These are phyloP conservation scores for Oscheius sp. DNA, from an alignment of 2,888 invertebrate genomes.

Conservation along the genomic window DNA sequence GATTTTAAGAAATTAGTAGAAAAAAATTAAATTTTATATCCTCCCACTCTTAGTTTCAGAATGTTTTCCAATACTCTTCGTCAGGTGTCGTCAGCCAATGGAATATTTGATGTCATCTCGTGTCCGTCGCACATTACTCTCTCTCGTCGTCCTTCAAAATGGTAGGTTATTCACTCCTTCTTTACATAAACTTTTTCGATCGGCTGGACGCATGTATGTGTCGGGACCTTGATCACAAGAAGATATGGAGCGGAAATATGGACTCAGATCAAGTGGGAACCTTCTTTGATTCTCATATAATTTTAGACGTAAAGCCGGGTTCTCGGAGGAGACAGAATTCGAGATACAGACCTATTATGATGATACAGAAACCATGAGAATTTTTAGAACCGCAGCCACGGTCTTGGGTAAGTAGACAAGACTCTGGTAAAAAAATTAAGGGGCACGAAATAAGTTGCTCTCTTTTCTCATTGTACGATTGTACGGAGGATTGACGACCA, in stretches of 20 bases:
- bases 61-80: too few relatives aligned
- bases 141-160: constrained; percentile 7
- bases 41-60: too few relatives aligned
- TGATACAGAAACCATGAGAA: constrained; percentile 62
- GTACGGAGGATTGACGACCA: too few relatives aligned
- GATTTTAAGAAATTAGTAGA: too few relatives aligned
- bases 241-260: constrained; percentile 56
- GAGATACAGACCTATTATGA: constrained; percentile 58
- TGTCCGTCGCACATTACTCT: constrained; percentile 18
- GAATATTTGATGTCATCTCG: constrained; percentile 22
- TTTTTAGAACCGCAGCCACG: constrained; percentile 58
- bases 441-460: too few relatives aligned
- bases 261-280: constrained; percentile 56
- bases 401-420: constrained; percentile 42
- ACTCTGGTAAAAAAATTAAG: neutral
- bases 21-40: too few relatives aligned
- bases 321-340: constrained; percentile 52
- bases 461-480: too few relatives aligned
- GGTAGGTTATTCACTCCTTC: neutral
- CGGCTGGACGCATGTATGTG: constrained; percentile 62
- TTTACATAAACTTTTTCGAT: constrained; percentile 40
- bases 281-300: neutral
- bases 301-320: constrained; percentile 56
- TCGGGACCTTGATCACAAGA: constrained; percentile 50
- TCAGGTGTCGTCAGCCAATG: constrained; percentile 7